phyloP scores from a whole-genome alignment of 2,113 vertebrate genomes.

The Leiothrix lutea region DNA sequence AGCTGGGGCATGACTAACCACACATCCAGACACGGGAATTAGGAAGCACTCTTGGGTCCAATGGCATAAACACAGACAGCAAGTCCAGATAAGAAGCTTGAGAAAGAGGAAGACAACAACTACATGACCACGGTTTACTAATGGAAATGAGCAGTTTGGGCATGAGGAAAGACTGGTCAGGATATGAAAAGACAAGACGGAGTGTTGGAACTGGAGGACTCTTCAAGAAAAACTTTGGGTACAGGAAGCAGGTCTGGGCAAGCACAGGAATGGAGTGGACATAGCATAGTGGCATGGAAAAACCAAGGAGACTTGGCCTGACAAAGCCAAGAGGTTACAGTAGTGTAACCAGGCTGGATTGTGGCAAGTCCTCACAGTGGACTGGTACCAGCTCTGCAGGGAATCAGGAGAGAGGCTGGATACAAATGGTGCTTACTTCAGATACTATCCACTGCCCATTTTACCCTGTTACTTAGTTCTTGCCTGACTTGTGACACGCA shows the following conservation, averaged over 20 bases:
- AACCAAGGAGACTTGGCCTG: neutral
- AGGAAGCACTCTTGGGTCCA: neutral
- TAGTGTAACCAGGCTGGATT: neutral
- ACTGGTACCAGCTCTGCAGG: neutral
- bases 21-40: neutral
- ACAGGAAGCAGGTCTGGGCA: neutral
- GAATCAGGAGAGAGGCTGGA: neutral
- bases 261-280: rapidly evolving
- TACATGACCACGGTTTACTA: neutral
- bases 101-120: neutral
- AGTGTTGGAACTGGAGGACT: neutral
- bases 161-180: neutral
- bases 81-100: conserved; percentile 6
- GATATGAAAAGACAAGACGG: rapidly evolving
- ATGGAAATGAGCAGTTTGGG: neutral
- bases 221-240: neutral
- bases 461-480: neutral
- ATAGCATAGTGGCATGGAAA: rapidly evolving
- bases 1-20: conserved; percentile 5
- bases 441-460: neutral
- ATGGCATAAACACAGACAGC: neutral
- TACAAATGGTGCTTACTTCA: neutral
- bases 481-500: neutral
- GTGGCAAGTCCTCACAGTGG: neutral
- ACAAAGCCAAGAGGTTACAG: neutral